Evolutionary conservation across 2,888 invertebrate genomes (phyloP).

Genomic region (Habrosyne pyritoides): DNA sequence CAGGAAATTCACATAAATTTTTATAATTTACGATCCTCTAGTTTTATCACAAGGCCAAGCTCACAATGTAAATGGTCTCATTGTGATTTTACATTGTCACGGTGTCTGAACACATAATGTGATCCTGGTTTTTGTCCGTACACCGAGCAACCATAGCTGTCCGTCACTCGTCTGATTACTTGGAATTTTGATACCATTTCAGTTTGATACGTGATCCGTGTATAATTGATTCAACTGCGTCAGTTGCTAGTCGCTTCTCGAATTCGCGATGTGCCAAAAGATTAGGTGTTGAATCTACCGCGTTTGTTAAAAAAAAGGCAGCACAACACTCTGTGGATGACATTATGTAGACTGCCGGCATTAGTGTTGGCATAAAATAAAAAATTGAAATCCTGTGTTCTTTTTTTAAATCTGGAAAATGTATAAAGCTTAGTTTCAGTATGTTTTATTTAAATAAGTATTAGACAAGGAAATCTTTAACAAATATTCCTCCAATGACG

Average conservation of each 20-base stretch:
- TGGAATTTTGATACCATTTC: neutral
- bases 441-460: no score
- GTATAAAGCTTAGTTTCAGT: no score
- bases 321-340: no score
- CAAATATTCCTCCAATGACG: no score
- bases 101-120: slow-evolving; percentile 28
- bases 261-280: neutral
- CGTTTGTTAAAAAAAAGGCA: neutral
- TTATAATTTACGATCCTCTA: slow-evolving; percentile 5
- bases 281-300: neutral
- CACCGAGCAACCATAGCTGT: neutral
- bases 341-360: no score
- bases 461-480: no score
- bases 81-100: slow-evolving; percentile 31
- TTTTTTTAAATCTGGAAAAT: no score
- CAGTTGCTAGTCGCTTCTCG: neutral
- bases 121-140: slow-evolving; percentile 24
- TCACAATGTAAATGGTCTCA: slow-evolving; percentile 26
- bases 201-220: neutral
- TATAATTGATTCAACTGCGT: neutral
- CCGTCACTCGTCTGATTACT: neutral
- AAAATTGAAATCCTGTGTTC: no score
- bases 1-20: slow-evolving; percentile 18
- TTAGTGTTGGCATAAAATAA: no score
- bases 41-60: slow-evolving; percentile 24